Evolutionary conservation across 2,113 vertebrate genomes (phyloP).

Genomic region (Smithornis capensis): DNA sequence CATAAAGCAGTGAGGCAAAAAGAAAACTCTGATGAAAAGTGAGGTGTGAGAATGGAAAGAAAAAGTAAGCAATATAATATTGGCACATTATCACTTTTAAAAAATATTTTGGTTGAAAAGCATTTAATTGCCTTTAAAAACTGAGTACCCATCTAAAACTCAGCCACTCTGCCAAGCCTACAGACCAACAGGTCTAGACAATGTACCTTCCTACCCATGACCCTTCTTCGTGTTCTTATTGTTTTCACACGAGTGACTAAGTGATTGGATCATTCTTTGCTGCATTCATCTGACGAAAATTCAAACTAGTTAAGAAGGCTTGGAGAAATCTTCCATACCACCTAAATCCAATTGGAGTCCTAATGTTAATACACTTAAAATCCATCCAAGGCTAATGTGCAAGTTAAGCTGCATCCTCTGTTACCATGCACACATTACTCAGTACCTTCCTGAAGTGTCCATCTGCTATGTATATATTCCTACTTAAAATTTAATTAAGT

Average conservation of each 20-base stretch:
- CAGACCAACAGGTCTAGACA: background rate
- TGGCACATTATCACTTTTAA: background rate
- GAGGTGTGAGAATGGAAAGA: background rate
- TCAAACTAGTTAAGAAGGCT: background rate
- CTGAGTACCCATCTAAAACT: background rate
- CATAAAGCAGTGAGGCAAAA: background rate
- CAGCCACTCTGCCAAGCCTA: background rate
- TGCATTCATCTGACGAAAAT: background rate
- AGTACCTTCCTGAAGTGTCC: conserved; percentile 10
- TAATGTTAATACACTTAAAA: conserved; percentile 22
- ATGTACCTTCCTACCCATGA: background rate
- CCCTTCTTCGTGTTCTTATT: background rate
- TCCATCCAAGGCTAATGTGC: background rate
- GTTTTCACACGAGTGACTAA: background rate
- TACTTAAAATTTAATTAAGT: conserved; percentile 50
- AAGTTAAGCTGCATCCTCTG: background rate
- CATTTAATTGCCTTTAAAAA: background rate
- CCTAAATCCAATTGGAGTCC: background rate
- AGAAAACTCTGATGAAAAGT: background rate
- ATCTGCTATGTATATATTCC: conserved; percentile 5
- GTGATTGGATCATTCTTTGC: background rate
- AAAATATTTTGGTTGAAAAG: background rate
- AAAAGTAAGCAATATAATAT: background rate
- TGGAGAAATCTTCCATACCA: background rate
- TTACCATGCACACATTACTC: conserved; percentile 1